Percentiles rank a stretch among this genome's conserved stretches.
phyloP scores from a whole-genome alignment of 2,113 vertebrate genomes.

The Lophius piscatorius region DNA sequence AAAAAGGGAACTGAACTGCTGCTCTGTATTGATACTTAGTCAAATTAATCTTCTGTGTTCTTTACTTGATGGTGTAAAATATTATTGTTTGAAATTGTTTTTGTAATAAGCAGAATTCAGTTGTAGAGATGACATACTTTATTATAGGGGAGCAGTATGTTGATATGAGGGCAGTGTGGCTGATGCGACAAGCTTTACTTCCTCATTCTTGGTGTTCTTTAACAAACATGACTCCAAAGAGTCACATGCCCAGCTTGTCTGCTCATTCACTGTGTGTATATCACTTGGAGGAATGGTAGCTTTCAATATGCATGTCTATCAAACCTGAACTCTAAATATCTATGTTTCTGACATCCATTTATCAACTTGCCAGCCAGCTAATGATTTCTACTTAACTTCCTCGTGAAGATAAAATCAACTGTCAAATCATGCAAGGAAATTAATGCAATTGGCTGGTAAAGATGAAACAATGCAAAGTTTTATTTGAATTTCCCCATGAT shows the following conservation, averaged over 20 bases:
- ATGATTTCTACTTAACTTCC: too few species aligned
- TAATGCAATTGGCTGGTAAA: background rate
- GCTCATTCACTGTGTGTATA: slow-evolving; percentile 14
- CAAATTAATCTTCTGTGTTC: too few species aligned
- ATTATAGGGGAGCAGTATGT: background rate
- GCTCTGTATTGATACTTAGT: too few species aligned
- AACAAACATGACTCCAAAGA: slow-evolving; percentile 4
- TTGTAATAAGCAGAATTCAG: too few species aligned
- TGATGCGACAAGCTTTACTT: slow-evolving; percentile 59
- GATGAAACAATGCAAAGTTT: background rate
- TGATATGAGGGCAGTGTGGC: background rate
- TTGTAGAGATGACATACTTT: too few species aligned
- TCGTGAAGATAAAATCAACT: too few species aligned
- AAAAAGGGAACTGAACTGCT: too few species aligned
- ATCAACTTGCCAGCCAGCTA: too few species aligned
- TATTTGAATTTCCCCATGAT: background rate
- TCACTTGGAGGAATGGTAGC: background rate
- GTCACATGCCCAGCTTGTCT: slow-evolving; percentile 3
- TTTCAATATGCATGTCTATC: slow-evolving; percentile 1
- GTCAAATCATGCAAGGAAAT: background rate
- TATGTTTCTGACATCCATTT: too few species aligned
- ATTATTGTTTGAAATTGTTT: too few species aligned
- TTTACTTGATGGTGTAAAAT: too few species aligned
- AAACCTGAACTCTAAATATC: background rate
- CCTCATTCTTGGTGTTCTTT: slow-evolving; percentile 37